Evolutionary conservation across 2,797 vertebrate genomes (phyloP).

Genomic region (Sebastes kiyomatsui): DNA sequence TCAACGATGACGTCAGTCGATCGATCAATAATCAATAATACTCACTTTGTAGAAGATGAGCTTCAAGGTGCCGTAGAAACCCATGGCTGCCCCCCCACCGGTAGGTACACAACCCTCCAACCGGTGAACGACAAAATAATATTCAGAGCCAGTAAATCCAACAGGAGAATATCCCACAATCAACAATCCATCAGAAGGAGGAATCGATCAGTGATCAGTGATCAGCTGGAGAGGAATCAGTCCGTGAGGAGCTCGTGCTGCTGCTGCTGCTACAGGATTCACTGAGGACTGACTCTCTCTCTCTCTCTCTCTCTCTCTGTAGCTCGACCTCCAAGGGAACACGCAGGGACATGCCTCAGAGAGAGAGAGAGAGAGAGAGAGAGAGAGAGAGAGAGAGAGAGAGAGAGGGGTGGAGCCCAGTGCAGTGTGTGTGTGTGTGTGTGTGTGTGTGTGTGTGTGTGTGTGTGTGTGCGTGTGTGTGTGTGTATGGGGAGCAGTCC

Average conservation of each 20-base stretch:
- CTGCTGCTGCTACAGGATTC: slow-evolving; percentile 4
- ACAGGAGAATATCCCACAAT: neutral
- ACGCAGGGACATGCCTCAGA: slow-evolving; percentile 88
- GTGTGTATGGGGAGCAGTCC: too few species aligned
- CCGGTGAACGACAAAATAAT: neutral
- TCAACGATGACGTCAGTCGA: neutral
- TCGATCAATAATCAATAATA: slow-evolving; percentile 65
- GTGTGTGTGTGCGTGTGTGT: too few species aligned
- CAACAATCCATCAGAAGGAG: slow-evolving; percentile 16
- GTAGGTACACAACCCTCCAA: neutral
- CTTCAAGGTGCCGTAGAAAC: slow-evolving; percentile 96
- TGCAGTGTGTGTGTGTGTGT: too few species aligned
- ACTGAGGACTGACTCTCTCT: slow-evolving; percentile 14
- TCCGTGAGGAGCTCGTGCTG: neutral
- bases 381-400: too few species aligned
- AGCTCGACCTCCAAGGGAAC: slow-evolving; percentile 73
- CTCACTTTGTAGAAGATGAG: slow-evolving; percentile 98
- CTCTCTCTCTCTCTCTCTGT: neutral
- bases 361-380: neutral
- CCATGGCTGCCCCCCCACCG: slow-evolving; percentile 78
- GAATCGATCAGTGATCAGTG: neutral
- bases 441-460: too few species aligned
- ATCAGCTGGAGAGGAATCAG: neutral
- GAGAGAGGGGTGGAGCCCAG: too few species aligned
- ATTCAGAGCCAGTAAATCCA: neutral